These are phyloP conservation scores for Rhodophaea formosa DNA, from an alignment of 2,888 invertebrate genomes.

Conservation along the genomic window DNA sequence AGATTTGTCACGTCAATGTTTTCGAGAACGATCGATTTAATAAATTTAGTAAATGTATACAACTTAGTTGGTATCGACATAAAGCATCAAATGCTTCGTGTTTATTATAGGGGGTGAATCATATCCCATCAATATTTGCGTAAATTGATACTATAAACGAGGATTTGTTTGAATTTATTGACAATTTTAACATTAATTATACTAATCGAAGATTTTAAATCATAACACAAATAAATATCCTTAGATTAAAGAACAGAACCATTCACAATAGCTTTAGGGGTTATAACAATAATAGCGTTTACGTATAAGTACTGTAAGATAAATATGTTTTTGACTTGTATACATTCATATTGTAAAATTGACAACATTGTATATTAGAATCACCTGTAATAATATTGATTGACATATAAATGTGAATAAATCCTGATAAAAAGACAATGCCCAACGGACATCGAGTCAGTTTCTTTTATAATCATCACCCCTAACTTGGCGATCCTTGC, in stretches of 20 bases:
- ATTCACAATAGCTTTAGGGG: conserved; percentile 75
- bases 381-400: conserved; percentile 74
- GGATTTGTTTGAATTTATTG: conserved; percentile 45
- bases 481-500: conserved; percentile 72
- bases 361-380: conserved; percentile 72
- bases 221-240: conserved; percentile 52
- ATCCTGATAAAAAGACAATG: conserved; percentile 67
- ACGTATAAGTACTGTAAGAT: conserved; percentile 73
- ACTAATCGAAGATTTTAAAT: conserved; percentile 51
- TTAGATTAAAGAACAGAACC: conserved; percentile 67
- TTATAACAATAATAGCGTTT: conserved; percentile 76
- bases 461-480: conserved; percentile 68
- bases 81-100: conserved; percentile 73
- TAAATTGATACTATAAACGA: conserved; percentile 39
- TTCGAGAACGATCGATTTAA: conserved; percentile 66
- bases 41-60: conserved; percentile 72
- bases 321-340: conserved; percentile 80
- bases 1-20: conserved; percentile 71
- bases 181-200: conserved; percentile 44
- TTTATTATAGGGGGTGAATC: conserved; percentile 58
- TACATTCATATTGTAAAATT: conserved; percentile 77
- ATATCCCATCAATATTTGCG: conserved; percentile 51
- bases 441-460: conserved; percentile 62
- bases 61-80: conserved; percentile 66
- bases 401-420: conserved; percentile 79